Base-by-base conservation (phyloP, 2,888 invertebrate genomes). In the Cheilosia urbana region DNA sequence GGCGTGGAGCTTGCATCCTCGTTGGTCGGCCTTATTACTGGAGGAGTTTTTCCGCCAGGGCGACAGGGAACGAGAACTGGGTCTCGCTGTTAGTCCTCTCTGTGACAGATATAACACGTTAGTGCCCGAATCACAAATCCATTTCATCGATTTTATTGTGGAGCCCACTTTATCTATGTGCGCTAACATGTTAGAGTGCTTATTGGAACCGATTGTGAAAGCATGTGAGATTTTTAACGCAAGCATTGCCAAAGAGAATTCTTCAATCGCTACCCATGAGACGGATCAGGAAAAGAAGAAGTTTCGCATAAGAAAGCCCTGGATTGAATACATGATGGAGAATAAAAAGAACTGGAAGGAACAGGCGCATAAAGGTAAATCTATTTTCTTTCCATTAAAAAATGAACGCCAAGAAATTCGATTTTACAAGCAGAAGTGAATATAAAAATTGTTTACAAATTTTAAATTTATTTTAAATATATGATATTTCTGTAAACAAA, bases 101-200 rank as follows among this genome's bases (percentile, higher is more conserved):
- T 98, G 98, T 93, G 98, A 98, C 93, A 94, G 98, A 88, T 97
- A 98, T 91, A 97, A 96, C 90, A 98, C 98, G 3, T 94, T 97
- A n/a, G 96, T 98, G n/a, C 97, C 98, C 0, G 97, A 98, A 93
- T 98, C 98, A 49, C 98, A 98, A 93, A 98, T 98, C 89, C 98
- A 98, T 90, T 98, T 98, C 92, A 98, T 98, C 89, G 98, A 98
- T 91, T 98, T 98, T 93, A 98, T 98, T 90, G 98, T 98, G 45
- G 98, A 98, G 89, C 98, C 98, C 19, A 98, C 97, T 90, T 96
- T 98, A 96, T 95, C 95, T 34, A 96, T 98, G 5, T 96, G 98
- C 93, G 96, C 97, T 68, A 98, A 98, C 90, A 96, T 98, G 96
- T 93, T 98, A 88, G 92, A 92, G 80, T 89, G 89, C 68, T 90